Base-by-base conservation (phyloP, 2,113 vertebrate genomes). In the Phaetusa simplex region DNA sequence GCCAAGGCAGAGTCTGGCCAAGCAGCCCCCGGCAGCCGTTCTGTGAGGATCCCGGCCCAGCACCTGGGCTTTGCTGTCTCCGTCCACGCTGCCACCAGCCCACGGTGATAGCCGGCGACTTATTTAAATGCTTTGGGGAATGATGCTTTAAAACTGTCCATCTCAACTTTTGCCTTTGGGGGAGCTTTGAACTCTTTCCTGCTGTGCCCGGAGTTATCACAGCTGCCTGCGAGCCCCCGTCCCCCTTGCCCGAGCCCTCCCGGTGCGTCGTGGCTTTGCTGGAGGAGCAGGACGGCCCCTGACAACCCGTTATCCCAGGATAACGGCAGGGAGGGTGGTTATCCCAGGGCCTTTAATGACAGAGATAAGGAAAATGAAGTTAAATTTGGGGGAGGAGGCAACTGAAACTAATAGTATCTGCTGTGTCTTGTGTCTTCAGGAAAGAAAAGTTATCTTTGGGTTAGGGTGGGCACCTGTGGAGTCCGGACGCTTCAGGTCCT, bases 251-350 rank as follows among this genome's bases (percentile, higher is more conserved):
- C 22, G 36, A n/a, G 14, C 23, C 43, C 12, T 65, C 34, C 16
- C 0, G 0, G 14, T 6, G 11, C 0, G 2, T 42, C 0, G 0
- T 9, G 62, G 47, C 14, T 42, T 59, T 61, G 50, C 34, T 42
- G n/a, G 55, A 42, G 71, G n/a, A 24, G 71, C 77, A 72, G 77
- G 40, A 38, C 1, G 2, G 40, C 58, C n/a, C 49, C 77, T 61
- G 71, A 4, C 52, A 66, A 32, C n/a, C 15, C 1, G 0, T 72
- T 11, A 8, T 42, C 42, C 42, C 42, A 42, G 42, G 42, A 42
- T 42, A 42, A 42, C 42, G 42, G 42, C 42, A 13, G 42, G 34
- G 21, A 49, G 18, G 2, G 6, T 62, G 53, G 9, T 45, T 69
- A 45, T 40, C 53, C 40, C 47, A 32, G 72, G 16, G 7, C 38